Evolutionary conservation across 2,797 vertebrate species (phyloP).

Genomic region (Phataginus tricuspis): DNA sequence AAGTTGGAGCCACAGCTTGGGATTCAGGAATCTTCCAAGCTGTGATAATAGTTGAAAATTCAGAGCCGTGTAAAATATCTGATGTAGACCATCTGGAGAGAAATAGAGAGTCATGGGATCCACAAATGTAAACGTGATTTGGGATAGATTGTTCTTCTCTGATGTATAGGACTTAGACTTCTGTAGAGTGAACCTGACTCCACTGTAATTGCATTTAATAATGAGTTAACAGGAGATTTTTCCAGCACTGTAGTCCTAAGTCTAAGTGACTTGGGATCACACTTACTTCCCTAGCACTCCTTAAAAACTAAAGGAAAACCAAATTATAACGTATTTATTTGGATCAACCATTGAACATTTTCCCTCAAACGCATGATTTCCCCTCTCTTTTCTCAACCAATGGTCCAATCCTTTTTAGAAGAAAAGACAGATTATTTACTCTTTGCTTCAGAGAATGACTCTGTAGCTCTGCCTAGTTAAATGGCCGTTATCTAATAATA

Average conservation of each 20-base stretch:
- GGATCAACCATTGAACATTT: slow-evolving; percentile 75
- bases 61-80: neutral
- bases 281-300: slow-evolving; percentile 68
- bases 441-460: slow-evolving; percentile 82
- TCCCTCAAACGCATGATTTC: slow-evolving; percentile 73
- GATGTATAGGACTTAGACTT: neutral
- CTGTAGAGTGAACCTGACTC: neutral
- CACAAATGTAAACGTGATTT: neutral
- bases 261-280: neutral
- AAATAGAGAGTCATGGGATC: neutral
- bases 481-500: slow-evolving; percentile 81
- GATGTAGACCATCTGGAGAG: neutral
- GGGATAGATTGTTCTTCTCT: neutral
- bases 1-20: neutral
- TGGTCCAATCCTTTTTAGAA: slow-evolving; percentile 82
- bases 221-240: neutral
- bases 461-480: slow-evolving; percentile 79
- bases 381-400: slow-evolving; percentile 76
- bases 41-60: neutral
- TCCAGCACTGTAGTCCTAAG: neutral
- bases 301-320: slow-evolving; percentile 81
- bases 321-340: slow-evolving; percentile 79
- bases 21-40: neutral
- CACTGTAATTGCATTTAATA: neutral
- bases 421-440: slow-evolving; percentile 83